A percentile compares a stretch with the other conserved stretches of the same genome.
These are phyloP conservation scores for Chrysoperla carnea DNA, from an alignment of 1,140 invertebrate species.

Conservation along the genomic window DNA sequence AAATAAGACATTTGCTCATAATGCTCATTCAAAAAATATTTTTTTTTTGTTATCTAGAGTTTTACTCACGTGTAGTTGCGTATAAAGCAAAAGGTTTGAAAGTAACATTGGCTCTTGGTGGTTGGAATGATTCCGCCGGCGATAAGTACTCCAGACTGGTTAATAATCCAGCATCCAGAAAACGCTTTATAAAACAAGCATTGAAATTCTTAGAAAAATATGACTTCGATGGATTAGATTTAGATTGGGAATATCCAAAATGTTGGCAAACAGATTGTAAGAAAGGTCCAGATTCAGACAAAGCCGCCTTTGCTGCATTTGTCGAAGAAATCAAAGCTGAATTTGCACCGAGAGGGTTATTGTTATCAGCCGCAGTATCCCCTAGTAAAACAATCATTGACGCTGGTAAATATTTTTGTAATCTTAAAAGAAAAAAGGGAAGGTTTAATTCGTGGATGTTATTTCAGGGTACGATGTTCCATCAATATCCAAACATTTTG, in stretches of 20 bases:
- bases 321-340: slow-evolving; percentile 53
- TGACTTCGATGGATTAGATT: slow-evolving; percentile 71
- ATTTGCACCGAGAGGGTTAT: slow-evolving; percentile 50
- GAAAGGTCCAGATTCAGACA: slow-evolving; percentile 67
- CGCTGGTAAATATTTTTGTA: slow-evolving; percentile 24
- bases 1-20: no score
- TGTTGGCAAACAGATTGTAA: slow-evolving; percentile 81
- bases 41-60: slow-evolving; percentile 31
- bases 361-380: slow-evolving; percentile 70
- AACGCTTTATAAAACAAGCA: slow-evolving; percentile 53
- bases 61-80: slow-evolving; percentile 64
- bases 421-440: background rate
- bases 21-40: background rate
- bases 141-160: slow-evolving; percentile 72
- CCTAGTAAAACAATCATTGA: slow-evolving; percentile 79
- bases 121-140: slow-evolving; percentile 78
- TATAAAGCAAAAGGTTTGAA: slow-evolving; percentile 66
- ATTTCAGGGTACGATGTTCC: slow-evolving; percentile 68
- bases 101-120: slow-evolving; percentile 66
- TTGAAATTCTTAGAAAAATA: slow-evolving; percentile 63
- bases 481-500: slow-evolving; percentile 48
- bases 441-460: slow-evolving; percentile 29
- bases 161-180: slow-evolving; percentile 48
- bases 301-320: slow-evolving; percentile 52
- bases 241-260: slow-evolving; percentile 85